These are phyloP conservation scores for Canis aureus DNA, from an alignment of 2,113 vertebrate species.

Conservation along the genomic window DNA sequence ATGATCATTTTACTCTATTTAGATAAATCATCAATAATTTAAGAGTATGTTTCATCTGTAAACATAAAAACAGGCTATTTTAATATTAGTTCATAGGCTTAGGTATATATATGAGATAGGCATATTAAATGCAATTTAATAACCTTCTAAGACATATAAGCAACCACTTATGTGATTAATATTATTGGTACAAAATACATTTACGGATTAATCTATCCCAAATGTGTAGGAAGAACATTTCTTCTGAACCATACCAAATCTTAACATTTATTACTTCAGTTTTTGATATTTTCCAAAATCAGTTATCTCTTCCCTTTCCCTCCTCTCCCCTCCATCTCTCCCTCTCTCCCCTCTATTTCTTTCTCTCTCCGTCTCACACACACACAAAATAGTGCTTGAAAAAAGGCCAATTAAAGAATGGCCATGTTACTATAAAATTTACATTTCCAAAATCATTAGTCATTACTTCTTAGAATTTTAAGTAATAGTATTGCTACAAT, in stretches of 20 bases:
- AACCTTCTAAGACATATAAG: slow-evolving; percentile 20
- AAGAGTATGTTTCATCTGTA: slow-evolving; percentile 20
- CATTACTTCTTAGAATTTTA: slow-evolving; percentile 54
- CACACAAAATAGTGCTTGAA: neutral
- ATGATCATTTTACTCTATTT: slow-evolving; percentile 41
- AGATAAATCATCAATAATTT: slow-evolving; percentile 51
- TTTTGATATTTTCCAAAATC: slow-evolving; percentile 57
- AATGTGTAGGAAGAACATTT: slow-evolving; percentile 22
- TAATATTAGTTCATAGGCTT: slow-evolving; percentile 29
- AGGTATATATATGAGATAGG: neutral
- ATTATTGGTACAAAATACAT: neutral
- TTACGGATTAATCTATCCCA: slow-evolving; percentile 31
- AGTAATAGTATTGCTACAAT: neutral
- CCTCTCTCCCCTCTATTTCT: neutral
- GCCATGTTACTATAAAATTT: slow-evolving; percentile 20
- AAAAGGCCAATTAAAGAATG: slow-evolving; percentile 15
- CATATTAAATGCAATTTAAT: slow-evolving; percentile 37
- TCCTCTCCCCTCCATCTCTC: neutral
- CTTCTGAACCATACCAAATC: neutral
- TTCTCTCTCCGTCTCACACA: neutral
- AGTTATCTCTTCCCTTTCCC: neutral
- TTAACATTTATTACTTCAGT: slow-evolving; percentile 39
- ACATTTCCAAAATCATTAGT: slow-evolving; percentile 36
- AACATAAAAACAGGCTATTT: slow-evolving; percentile 35
- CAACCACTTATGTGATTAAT: slow-evolving; percentile 23